A percentile compares a stretch with the other conserved stretches of the same genome.
Evolutionary conservation across 1,140 invertebrate species (phyloP).

Genomic region (Drosophila oshimai): DNA sequence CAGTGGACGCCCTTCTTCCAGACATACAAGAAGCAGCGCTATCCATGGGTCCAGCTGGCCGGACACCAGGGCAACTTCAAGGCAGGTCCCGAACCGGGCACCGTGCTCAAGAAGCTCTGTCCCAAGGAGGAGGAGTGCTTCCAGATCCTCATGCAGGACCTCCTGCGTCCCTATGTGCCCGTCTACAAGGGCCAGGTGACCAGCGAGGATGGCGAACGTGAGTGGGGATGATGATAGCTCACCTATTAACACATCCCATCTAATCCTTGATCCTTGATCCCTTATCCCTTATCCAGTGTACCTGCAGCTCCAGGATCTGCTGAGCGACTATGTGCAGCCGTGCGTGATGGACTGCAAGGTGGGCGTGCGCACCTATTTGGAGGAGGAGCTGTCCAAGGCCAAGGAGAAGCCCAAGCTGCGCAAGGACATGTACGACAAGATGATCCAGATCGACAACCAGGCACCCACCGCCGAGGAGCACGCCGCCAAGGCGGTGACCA

Average conservation of each 20-base stretch:
- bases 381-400: constrained; percentile 96
- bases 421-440: constrained; percentile 99
- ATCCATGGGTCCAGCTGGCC: constrained; percentile 97
- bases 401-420: constrained; percentile 96
- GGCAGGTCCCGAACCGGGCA: constrained; percentile 94
- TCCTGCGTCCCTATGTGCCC: constrained; percentile 93
- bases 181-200: constrained; percentile 93
- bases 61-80: constrained; percentile 97
- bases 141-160: constrained; percentile 93
- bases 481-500: constrained; percentile 94
- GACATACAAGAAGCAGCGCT: constrained; percentile 96
- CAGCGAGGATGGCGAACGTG: constrained; percentile 91
- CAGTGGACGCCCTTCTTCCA: constrained; percentile 98
- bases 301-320: constrained; percentile 95
- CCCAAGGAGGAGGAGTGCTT: constrained; percentile 94
- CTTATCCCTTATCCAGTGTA: constrained; percentile 85
- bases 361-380: constrained; percentile 96
- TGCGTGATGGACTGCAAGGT: constrained; percentile 99
- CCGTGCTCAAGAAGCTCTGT: constrained; percentile 96
- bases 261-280: constrained; percentile 43
- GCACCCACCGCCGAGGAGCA: constrained; percentile 96
- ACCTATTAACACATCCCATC: background rate
- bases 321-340: constrained; percentile 94
- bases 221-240: constrained; percentile 80
- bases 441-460: constrained; percentile 96